Base-by-base conservation (phyloP, 2,113 vertebrate species). In the Kobus ellipsiprymnus region DNA sequence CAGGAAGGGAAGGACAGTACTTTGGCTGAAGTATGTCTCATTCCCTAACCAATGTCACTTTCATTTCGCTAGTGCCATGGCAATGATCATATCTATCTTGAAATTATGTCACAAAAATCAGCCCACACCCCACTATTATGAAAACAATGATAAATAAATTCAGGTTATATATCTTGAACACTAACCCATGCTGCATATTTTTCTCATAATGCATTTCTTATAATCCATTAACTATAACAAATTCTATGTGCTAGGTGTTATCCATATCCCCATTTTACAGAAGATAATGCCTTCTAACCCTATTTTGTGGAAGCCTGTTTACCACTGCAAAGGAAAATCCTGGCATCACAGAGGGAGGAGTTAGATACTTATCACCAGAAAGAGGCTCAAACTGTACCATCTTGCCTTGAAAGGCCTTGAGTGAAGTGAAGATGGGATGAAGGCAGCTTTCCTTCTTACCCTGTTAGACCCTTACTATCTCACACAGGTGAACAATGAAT, bases 41-140 rank as follows among this genome's bases (percentile, higher is more conserved):
- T 67, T 94, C 54, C 80, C 87, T 94, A 80, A 83, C n/a, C 21
- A 94, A 93, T 90, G 44, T 86, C 59, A 60, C 46, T 88, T 80
- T 88, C n/a, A 62, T 64, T 92, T 93, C 52, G 60, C 74, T 85
- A 87, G 95, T 80, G 83, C 52, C 85, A 82, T 87, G n/a, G 62
- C 46, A 48, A 94, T 87, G 36, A 74, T 1, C 90, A 13, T 60
- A 62, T 93, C 83, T 87, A 89, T 85, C 67, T 84, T 97, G 9
- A 95, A 97, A 96, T 77, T 50, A 85, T 27, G 50, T 21, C 62
- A 96, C 25, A 92, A 90, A 90, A 85, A 94, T 48, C 80, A 96
- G 52, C 14, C 33, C 67, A 97, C 46, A 84, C 48, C 8, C 36
- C 25, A 88, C 11, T 95, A 27, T 92, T 90, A 82, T 54, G 55